Evolutionary conservation across 2,888 invertebrate genomes (phyloP).

Genomic region (Mesorhabditis spiculigera): DNA sequence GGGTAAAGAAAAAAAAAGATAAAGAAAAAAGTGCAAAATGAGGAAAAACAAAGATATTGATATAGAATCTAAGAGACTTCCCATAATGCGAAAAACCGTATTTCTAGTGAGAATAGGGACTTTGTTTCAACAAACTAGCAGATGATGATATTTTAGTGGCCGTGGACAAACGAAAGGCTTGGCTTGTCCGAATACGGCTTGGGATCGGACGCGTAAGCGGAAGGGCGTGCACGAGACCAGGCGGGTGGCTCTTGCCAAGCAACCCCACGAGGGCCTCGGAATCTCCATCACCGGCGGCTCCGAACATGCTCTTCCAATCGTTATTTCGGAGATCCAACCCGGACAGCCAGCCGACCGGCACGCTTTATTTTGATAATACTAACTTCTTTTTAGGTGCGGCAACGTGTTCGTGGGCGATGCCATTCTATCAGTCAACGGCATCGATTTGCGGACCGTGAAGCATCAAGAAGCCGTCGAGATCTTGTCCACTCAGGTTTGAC

Average conservation of each 20-base stretch:
- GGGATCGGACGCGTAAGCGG: conserved; percentile 15
- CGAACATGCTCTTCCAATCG: conserved; percentile 77
- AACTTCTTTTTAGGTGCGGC: conserved; percentile 38
- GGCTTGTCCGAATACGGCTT: conserved; percentile 19
- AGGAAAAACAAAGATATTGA: too few relatives aligned
- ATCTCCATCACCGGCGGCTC: conserved; percentile 82
- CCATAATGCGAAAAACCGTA: too few relatives aligned
- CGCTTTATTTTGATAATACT: conserved; percentile 54
- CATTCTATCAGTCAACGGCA: conserved; percentile 76
- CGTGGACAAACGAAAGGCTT: conserved; percentile 41
- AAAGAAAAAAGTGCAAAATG: too few relatives aligned
- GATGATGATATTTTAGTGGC: conserved; percentile 22
- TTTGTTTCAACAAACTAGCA: too few relatives aligned
- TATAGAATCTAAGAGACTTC: too few relatives aligned
- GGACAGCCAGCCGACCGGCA: conserved; percentile 77
- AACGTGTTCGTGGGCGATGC: conserved; percentile 78
- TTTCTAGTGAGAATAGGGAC: too few relatives aligned
- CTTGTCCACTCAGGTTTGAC: conserved; percentile 70
- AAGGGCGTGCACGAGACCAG: conserved; percentile 62
- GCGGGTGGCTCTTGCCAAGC: conserved; percentile 70
- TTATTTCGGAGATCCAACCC: conserved; percentile 76
- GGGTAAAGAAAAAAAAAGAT: too few relatives aligned
- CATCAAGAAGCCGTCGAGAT: conserved; percentile 79
- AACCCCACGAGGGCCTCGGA: conserved; percentile 76
- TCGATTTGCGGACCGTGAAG: conserved; percentile 74